Evolutionary conservation across 2,797 vertebrate species (phyloP), one percentile per base, ranked within the genome.

Genomic region (Myotis daubentonii): DNA sequence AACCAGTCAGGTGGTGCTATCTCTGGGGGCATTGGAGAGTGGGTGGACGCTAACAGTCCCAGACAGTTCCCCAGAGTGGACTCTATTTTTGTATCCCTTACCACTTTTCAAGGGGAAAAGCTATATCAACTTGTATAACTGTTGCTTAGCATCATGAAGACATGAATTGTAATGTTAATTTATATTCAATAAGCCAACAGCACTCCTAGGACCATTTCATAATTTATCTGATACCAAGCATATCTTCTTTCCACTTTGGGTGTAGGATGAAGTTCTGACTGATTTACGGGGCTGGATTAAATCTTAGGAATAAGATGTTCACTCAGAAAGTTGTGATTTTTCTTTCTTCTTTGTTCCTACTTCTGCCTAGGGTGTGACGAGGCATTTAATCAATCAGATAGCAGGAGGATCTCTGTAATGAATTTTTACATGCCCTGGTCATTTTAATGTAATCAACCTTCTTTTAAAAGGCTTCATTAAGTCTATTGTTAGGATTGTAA

Each of bases 391-490:
- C 57, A 55, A 53, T 78, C 88, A 94, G 89, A 47, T 51, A 85
- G 33, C 28, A 85, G 47, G 28, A 89, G 33, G 41, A 68, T 94
- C 62, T 94, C 33, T 70, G 38, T 94, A 87, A 93, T 94, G 72
- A 87, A 94, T 79, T 94, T 95, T 94, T 91, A 94, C 76, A 51
- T 93, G 89, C 44, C 72, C 78, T 2, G 44, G 23, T 94, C 95
- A 94, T 96, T 95, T 93, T 89, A 96, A 92, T 87, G 87, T 89
- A 83, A 94, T 96, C 7, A 1, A 72, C 76, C 80, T 91, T 94
- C 88, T 95, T 96, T 96, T 94, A 88, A 94, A 95, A 93, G 90
- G 66, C 83, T 95, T 97, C 85, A 90, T 96, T 96, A 96, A 94
- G 36, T 94, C 94, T 94, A 30, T 94, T 96, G 96, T 97, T 96